Evolutionary conservation across 2,888 invertebrate genomes (phyloP).

Genomic region (Subacronicta megacephala): DNA sequence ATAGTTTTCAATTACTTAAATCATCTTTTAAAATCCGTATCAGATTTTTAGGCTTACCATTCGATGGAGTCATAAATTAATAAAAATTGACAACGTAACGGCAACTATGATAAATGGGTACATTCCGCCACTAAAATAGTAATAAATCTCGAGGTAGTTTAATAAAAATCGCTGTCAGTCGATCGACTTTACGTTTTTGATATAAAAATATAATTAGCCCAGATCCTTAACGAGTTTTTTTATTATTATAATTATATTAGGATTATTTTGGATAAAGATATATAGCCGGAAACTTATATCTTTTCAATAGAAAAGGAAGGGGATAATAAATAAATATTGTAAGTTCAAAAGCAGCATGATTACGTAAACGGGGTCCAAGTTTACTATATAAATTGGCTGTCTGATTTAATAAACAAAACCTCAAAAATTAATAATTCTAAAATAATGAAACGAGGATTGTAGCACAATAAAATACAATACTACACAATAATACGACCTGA

Average conservation of each 20-base stretch:
- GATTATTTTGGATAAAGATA: too few species aligned
- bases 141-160: conserved; percentile 27
- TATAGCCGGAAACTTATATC: too few species aligned
- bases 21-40: neutral
- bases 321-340: too few species aligned
- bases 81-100: conserved; percentile 10
- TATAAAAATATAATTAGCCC: conserved; percentile 11
- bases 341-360: too few species aligned
- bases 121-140: conserved; percentile 10
- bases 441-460: too few species aligned
- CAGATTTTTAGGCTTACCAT: conserved; percentile 6
- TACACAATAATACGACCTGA: too few species aligned
- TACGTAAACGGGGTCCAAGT: too few species aligned
- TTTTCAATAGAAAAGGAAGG: too few species aligned
- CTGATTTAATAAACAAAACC: too few species aligned
- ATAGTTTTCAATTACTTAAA: neutral
- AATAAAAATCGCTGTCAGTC: conserved; percentile 3
- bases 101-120: conserved; percentile 26
- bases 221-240: conserved; percentile 7
- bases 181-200: conserved; percentile 8
- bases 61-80: conserved; percentile 35
- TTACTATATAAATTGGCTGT: too few species aligned
- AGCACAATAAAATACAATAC: too few species aligned
- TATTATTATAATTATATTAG: neutral
- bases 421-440: too few species aligned